These are phyloP conservation scores for Rugalucina vietnamica DNA, from an alignment of 2,888 invertebrate genomes.

Conservation along the genomic window DNA sequence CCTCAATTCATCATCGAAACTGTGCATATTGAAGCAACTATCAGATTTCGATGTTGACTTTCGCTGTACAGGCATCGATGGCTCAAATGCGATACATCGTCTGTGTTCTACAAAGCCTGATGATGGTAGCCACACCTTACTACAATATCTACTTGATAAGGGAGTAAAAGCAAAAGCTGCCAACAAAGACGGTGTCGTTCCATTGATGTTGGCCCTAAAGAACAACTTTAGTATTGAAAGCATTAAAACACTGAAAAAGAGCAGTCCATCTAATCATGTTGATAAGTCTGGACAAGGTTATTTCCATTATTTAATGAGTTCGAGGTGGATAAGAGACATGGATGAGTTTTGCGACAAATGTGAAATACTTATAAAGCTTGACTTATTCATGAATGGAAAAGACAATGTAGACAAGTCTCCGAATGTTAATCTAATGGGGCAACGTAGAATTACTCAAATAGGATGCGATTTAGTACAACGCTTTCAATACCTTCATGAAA, in stretches of 20 bases:
- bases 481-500: neutral
- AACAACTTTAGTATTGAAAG: neutral
- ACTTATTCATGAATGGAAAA: neutral
- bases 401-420: neutral
- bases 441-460: neutral
- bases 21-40: neutral
- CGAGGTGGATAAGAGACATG: neutral
- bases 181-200: neutral
- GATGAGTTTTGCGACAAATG: neutral
- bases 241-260: neutral
- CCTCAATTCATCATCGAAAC: neutral
- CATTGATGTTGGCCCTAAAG: neutral
- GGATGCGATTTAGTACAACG: neutral
- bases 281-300: neutral
- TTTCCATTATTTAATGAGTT: neutral
- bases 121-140: neutral
- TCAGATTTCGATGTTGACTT: neutral
- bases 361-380: neutral
- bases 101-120: neutral
- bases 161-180: neutral
- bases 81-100: neutral
- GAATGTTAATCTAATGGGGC: neutral
- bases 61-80: neutral
- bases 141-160: neutral
- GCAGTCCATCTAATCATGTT: neutral